Evolutionary conservation across 2,888 invertebrate genomes (phyloP).

Genomic region (Nymphalis urticae): DNA sequence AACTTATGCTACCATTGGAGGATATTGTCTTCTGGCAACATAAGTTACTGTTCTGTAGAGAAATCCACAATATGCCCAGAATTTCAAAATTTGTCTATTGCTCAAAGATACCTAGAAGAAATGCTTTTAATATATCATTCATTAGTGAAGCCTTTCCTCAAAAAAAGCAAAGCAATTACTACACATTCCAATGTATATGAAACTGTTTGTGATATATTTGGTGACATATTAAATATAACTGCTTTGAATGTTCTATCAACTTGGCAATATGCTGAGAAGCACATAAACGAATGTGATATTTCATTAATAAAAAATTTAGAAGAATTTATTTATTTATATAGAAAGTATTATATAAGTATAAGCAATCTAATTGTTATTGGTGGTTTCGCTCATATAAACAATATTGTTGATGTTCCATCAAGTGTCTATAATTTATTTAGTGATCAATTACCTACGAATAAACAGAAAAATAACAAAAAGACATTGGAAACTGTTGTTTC

Average conservation of each 20-base stretch:
- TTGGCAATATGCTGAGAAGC: conserved; percentile 85
- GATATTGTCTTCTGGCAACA: conserved; percentile 72
- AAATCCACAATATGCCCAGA: conserved; percentile 65
- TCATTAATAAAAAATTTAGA: conserved; percentile 86
- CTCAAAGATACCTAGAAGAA: conserved; percentile 87
- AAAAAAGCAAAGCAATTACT: conserved; percentile 81
- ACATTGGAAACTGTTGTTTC: conserved; percentile 82
- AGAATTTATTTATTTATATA: conserved; percentile 87
- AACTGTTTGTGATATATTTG: conserved; percentile 84
- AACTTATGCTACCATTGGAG: conserved; percentile 76
- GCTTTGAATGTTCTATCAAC: conserved; percentile 85
- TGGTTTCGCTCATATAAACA: conserved; percentile 85
- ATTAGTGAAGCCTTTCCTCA: conserved; percentile 84
- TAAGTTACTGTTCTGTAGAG: conserved; percentile 74
- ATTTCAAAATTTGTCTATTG: conserved; percentile 81
- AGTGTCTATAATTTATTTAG: conserved; percentile 80
- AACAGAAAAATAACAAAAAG: conserved; percentile 78
- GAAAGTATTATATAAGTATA: conserved; percentile 85
- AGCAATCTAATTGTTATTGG: conserved; percentile 88
- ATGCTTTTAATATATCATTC: conserved; percentile 83
- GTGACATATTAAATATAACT: conserved; percentile 85
- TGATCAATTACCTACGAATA: conserved; percentile 79
- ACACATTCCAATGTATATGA: conserved; percentile 84
- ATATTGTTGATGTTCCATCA: conserved; percentile 82
- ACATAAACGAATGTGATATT: conserved; percentile 85